A percentile compares a stretch with the other conserved stretches of the same genome.
Conservation (phyloP, 2,888 invertebrate species). For the Diploptera punctata region DNA sequence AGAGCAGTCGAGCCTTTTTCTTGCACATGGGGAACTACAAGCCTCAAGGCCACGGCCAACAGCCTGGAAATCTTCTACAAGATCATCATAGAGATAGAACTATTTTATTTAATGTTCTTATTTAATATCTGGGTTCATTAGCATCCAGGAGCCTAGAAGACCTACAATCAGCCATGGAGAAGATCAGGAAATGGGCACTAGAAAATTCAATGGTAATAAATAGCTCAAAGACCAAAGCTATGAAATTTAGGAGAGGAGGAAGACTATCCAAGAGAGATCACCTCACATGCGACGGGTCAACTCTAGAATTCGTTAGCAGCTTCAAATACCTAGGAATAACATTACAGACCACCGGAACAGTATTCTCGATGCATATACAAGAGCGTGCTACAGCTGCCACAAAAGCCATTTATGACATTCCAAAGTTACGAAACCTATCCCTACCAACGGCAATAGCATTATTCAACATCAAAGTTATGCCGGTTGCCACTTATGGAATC, state of each 20-base stretch:
- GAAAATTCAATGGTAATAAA: constrained; percentile 1
- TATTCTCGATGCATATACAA: not conserved
- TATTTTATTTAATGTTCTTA: no score
- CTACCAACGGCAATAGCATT: not conserved
- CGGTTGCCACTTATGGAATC: not conserved
- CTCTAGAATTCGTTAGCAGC: not conserved
- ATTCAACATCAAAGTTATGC: not conserved
- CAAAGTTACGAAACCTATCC: not conserved
- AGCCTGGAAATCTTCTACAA: no score
- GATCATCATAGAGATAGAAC: not conserved
- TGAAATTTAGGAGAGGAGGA: constrained; percentile 4
- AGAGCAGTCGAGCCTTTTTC: no score
- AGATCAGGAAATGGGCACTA: not conserved
- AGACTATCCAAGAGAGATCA: not conserved
- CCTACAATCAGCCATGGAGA: not conserved
- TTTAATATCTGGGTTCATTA: no score
- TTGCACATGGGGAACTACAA: no score
- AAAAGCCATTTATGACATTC: not conserved
- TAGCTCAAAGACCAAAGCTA: not conserved
- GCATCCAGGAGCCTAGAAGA: not conserved
- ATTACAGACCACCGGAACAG: not conserved
- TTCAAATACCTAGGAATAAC: not conserved
- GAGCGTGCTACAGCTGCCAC: not conserved
- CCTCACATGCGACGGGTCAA: not conserved
- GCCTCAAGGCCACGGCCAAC: no score